Conservation (phyloP, 2,113 vertebrate genomes). For the Pipa parva region DNA sequence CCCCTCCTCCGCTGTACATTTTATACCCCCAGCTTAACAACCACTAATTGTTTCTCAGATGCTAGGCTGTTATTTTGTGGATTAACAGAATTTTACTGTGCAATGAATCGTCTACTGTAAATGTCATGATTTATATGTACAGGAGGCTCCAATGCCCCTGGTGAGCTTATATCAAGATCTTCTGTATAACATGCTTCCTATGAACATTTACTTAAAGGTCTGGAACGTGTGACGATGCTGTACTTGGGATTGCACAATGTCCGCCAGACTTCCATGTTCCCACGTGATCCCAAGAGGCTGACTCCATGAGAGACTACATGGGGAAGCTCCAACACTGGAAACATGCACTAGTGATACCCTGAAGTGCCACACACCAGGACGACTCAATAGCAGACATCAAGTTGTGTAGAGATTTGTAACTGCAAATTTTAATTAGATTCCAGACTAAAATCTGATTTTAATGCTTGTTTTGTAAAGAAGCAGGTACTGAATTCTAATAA, state of each 20-base stretch:
- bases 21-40: too few relatives aligned
- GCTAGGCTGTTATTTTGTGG: too few relatives aligned
- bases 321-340: slow-evolving; percentile 13
- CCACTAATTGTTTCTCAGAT: too few relatives aligned
- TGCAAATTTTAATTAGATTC: slow-evolving; percentile 51
- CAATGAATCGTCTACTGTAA: too few relatives aligned
- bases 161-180: too few relatives aligned
- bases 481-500: background rate
- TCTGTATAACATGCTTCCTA: too few relatives aligned
- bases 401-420: too few relatives aligned
- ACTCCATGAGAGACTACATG: slow-evolving; percentile 72
- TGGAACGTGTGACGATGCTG: slow-evolving; percentile 97
- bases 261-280: slow-evolving; percentile 98
- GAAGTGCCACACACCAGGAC: slow-evolving; percentile 52
- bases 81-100: too few relatives aligned
- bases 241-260: slow-evolving; percentile 93
- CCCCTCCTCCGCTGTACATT: too few relatives aligned
- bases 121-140: too few relatives aligned
- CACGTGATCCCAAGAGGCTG: slow-evolving; percentile 92
- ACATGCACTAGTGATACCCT: slow-evolving; percentile 48
- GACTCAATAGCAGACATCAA: background rate
- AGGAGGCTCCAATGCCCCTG: too few relatives aligned
- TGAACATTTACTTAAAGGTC: too few relatives aligned
- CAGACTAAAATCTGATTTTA: slow-evolving; percentile 49
- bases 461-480: slow-evolving; percentile 43